Evolutionary conservation across 2,797 vertebrate genomes (phyloP).

Genomic region (Cryptoprocta ferox): DNA sequence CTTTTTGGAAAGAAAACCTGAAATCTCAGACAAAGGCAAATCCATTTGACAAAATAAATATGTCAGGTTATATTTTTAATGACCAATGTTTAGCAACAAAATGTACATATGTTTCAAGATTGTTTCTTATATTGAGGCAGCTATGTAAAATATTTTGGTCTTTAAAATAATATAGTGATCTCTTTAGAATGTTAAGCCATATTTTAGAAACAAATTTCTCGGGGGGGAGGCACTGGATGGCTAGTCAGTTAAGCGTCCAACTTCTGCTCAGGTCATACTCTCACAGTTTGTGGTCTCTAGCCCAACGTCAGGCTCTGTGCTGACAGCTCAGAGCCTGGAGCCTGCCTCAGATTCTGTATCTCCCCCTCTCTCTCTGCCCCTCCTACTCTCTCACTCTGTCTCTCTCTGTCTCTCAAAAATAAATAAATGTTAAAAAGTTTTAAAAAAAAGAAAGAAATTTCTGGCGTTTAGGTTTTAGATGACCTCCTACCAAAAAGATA

Average conservation of each 20-base stretch:
- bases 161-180: neutral
- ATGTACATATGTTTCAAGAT: neutral
- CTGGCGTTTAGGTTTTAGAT: too few relatives aligned
- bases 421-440: neutral
- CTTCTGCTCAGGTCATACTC: too few relatives aligned
- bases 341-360: too few relatives aligned
- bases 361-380: too few relatives aligned
- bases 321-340: too few relatives aligned
- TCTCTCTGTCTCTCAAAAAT: neutral
- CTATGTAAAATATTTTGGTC: neutral
- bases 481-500: too few relatives aligned
- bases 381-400: too few relatives aligned
- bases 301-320: too few relatives aligned
- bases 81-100: neutral
- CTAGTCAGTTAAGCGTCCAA: too few relatives aligned
- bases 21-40: neutral
- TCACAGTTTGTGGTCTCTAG: too few relatives aligned
- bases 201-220: neutral
- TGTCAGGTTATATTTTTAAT: neutral
- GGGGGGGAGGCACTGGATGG: too few relatives aligned
- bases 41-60: neutral
- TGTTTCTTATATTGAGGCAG: neutral
- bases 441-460: neutral
- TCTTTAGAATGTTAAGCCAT: neutral
- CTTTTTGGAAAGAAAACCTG: neutral